Evolutionary conservation across 35 echinoderm and acorn worm species (phyloP), one percentile per base, ranked within the genome.

Genomic region (Apostichopus parvimensis): DNA sequence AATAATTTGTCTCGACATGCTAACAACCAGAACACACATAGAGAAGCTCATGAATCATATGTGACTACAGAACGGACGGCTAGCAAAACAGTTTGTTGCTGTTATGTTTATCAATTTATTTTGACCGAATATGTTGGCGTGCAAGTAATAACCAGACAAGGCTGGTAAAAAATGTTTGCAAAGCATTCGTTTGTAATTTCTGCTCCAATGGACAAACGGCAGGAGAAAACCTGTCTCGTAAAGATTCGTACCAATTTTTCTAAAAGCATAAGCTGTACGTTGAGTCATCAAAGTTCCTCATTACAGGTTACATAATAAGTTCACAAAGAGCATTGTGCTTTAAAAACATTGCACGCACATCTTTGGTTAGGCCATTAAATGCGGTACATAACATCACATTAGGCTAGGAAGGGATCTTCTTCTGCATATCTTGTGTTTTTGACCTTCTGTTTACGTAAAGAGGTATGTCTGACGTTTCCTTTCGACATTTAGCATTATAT

Each of bases 1-100:
- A 72, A 72, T 72, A 72, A 72, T 72, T 72, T 72, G 68, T 72
- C 68, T 72, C 68, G 68, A 72, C 68, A 72, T 72, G 68, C 68
- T 5, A 72, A 72, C 68, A 72, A 72, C 68, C 68, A 72, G 68
- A 72, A 72, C 68, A 72, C 68, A 72, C 68, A 72, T 72, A 72
- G 68, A 72, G 68, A 72, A 72, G 68, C 68, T 72, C 68, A 72
- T 72, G 68, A 72, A 72, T 72, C 68, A 72, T 72, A 72, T 72
- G 68, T 72, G 68, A 72, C 5, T 72, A 72, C 68, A 45, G 4
- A 45, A 45, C 34, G 34, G 34, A 45, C 34, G 2, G 34, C 34
- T 45, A 45, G 34, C 34, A 72, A 72, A 72, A 72, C 68, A 20
- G 4, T 72, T 72, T 6, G 68, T 72, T 72, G 68, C 68, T 72